Evolutionary conservation across 2,113 vertebrate species (phyloP), one percentile per base, ranked within the genome.

Genomic region (Istiophorus platypterus): DNA sequence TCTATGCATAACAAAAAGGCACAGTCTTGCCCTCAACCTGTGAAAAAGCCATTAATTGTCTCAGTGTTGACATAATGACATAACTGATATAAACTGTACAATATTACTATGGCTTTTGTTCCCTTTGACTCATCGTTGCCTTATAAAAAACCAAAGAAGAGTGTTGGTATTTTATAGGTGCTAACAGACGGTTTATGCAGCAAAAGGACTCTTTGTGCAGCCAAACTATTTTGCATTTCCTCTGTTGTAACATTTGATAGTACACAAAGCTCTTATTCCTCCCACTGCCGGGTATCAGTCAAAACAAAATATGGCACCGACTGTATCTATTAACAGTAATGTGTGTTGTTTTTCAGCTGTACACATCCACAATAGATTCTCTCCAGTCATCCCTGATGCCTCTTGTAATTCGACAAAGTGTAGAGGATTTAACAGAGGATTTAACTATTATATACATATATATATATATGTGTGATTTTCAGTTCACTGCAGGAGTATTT

Each of bases 291-390:
- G 75, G 31, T 69, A 69, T 71, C 65, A 67, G 42, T n/a, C 71
- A 77, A 42, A 37, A 77, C 49, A 59, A 72, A 80, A 65, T n/a
- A 58, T 24, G 61, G 22, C 4, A 3, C 65, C 22, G 64, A 62
- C 72, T 71, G 58, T 39, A 77, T 78, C 85, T 74, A 80, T 72
- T 78, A 65, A 75, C 8, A n/a, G 63, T 45, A 41, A 79, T 71
- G 67, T 70, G 71, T 67, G 63, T 29, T 14, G 74, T 68, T 84
- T 77, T 42, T 88, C 49, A 63, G 74, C 57, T 29, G 34, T 24
- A 11, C 66, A 12, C 22, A 72, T 75, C 61, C 54, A 49, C 72
- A 86, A 76, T 1, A 59, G 75, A 84, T 52, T 69, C 68, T 68
- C 77, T 66, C 13, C 61, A 22, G 72, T 72, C 71, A 18, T 47